Conservation (phyloP, 2,797 vertebrate species). For the Schizothorax lantsangensis region DNA sequence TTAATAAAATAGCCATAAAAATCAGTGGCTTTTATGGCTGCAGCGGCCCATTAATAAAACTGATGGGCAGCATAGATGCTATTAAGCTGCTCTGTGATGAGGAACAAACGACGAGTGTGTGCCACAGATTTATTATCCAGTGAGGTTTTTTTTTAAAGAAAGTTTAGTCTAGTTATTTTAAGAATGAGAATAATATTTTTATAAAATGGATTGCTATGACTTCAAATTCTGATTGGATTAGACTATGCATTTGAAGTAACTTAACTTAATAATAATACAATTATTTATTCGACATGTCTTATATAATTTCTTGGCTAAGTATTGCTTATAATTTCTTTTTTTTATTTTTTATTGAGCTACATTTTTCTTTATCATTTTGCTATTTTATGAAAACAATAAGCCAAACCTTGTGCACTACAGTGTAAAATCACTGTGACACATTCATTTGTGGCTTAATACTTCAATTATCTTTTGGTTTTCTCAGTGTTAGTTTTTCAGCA, state of each 20-base stretch:
- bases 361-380: not conserved
- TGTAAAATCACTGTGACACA: not conserved
- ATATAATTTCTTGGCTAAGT: not conserved
- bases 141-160: not conserved
- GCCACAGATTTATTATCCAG: conserved; percentile 38
- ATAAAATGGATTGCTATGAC: not conserved
- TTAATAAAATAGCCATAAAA: conserved; percentile 56
- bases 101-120: conserved; percentile 51
- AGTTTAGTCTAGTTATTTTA: not conserved
- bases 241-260: not conserved
- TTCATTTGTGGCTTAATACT: not conserved
- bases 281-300: not conserved
- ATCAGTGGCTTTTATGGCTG: conserved; percentile 66
- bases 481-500: not conserved
- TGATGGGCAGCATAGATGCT: conserved; percentile 52
- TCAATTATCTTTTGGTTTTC: not conserved
- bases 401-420: not conserved
- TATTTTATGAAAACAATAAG: not conserved
- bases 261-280: not conserved
- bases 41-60: conserved; percentile 60
- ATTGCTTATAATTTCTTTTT: not conserved
- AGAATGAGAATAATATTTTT: not conserved
- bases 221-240: not conserved
- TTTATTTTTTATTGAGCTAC: not conserved
- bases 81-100: conserved; percentile 65